Evolutionary conservation across 2,113 vertebrate genomes (phyloP).

Genomic region (Sula dactylatra): DNA sequence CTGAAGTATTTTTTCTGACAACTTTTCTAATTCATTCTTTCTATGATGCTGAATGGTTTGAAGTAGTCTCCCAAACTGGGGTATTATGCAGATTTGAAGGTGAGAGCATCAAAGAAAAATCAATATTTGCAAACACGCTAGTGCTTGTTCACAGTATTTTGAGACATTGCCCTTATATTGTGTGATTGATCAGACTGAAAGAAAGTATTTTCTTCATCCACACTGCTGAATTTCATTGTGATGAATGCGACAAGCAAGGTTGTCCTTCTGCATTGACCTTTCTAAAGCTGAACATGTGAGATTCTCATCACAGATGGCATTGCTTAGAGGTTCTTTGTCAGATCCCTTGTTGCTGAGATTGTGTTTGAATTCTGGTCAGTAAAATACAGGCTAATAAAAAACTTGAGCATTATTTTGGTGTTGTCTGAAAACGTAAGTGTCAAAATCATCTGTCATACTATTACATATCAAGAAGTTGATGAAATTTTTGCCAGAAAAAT

Average conservation of each 20-base stretch:
- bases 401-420: not conserved
- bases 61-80: not conserved
- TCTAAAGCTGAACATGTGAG: constrained; percentile 2
- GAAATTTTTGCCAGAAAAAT: not conserved
- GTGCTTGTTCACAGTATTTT: not conserved
- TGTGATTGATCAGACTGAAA: not conserved
- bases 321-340: constrained; percentile 31
- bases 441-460: not conserved
- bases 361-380: constrained; percentile 1
- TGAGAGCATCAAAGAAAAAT: not conserved
- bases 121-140: not conserved
- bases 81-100: not conserved
- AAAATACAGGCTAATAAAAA: not conserved
- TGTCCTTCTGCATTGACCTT: constrained; percentile 29
- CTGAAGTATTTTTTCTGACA: not conserved
- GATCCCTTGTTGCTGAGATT: not conserved
- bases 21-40: not conserved
- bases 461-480: not conserved
- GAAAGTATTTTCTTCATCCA: not conserved
- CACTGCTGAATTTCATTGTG: not conserved
- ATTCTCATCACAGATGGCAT: constrained; percentile 25
- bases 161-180: not conserved
- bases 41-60: not conserved
- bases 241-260: not conserved
- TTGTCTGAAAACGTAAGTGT: not conserved